phyloP scores from a whole-genome alignment of 2,888 invertebrate species.

The Agriopis marginaria region DNA sequence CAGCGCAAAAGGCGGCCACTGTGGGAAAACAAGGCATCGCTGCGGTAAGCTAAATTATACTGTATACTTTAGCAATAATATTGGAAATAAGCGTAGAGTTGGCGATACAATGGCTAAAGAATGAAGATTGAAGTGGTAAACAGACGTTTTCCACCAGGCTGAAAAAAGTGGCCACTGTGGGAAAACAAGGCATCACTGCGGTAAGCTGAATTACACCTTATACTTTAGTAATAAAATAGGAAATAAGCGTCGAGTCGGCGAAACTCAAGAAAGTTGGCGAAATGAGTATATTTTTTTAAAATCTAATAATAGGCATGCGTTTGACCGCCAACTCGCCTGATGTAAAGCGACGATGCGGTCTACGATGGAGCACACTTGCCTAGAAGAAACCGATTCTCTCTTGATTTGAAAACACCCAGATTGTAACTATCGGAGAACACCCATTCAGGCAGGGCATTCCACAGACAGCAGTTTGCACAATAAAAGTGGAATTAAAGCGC shows the following conservation, averaged over 20 bases:
- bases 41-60: constrained; percentile 62
- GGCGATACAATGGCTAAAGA: constrained; percentile 56
- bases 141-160: constrained; percentile 66
- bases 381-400: no score
- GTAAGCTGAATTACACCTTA: background rate
- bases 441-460: no score
- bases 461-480: no score
- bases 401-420: no score
- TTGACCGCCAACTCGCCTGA: no score
- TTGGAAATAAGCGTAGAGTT: background rate
- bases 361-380: no score
- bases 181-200: constrained; percentile 66
- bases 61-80: background rate
- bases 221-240: background rate
- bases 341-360: no score
- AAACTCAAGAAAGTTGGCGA: no score
- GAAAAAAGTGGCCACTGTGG: constrained; percentile 59
- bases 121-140: constrained; percentile 59
- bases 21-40: constrained; percentile 68
- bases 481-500: no score
- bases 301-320: no score
- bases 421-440: no score
- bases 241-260: background rate
- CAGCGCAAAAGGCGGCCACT: constrained; percentile 63
- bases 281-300: no score